A percentile compares a stretch with the other conserved stretches of the same genome.
Evolutionary conservation across 92 coral and sea anemone genomes (phyloP).

Genomic region (Porites cylindrica): DNA sequence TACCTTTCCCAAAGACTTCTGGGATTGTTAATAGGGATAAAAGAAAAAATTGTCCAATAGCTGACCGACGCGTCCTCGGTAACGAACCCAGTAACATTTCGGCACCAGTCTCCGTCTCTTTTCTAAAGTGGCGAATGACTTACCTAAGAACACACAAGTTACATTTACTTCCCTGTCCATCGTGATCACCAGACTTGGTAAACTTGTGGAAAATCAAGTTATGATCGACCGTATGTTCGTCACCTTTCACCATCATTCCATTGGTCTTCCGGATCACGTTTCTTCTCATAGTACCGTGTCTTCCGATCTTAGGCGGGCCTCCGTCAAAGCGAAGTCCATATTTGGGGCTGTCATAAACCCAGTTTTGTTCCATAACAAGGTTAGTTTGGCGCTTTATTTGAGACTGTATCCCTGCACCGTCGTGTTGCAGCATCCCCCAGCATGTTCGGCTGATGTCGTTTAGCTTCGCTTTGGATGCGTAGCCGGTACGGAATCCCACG

Average conservation of each 20-base stretch:
- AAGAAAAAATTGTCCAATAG: no score
- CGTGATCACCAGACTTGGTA: constrained; percentile 49
- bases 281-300: constrained; percentile 65
- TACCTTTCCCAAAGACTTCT: no score
- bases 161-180: constrained; percentile 59
- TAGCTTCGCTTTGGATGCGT: constrained; percentile 31
- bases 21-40: no score
- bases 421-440: constrained; percentile 83
- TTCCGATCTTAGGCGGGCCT: constrained; percentile 69
- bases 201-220: constrained; percentile 73
- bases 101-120: no score
- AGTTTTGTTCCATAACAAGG: constrained; percentile 62
- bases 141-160: constrained; percentile 69
- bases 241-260: constrained; percentile 79
- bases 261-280: constrained; percentile 76
- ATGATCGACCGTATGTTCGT: constrained; percentile 70
- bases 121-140: not conserved
- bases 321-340: constrained; percentile 78
- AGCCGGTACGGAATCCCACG: constrained; percentile 53
- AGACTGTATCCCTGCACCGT: constrained; percentile 70
- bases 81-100: no score
- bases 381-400: constrained; percentile 64
- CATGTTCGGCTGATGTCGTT: constrained; percentile 81
- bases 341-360: constrained; percentile 81
- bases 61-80: no score